Evolutionary conservation across 2,797 vertebrate species (phyloP), one percentile per base, ranked within the genome.

Genomic region (Dallia pectoralis): DNA sequence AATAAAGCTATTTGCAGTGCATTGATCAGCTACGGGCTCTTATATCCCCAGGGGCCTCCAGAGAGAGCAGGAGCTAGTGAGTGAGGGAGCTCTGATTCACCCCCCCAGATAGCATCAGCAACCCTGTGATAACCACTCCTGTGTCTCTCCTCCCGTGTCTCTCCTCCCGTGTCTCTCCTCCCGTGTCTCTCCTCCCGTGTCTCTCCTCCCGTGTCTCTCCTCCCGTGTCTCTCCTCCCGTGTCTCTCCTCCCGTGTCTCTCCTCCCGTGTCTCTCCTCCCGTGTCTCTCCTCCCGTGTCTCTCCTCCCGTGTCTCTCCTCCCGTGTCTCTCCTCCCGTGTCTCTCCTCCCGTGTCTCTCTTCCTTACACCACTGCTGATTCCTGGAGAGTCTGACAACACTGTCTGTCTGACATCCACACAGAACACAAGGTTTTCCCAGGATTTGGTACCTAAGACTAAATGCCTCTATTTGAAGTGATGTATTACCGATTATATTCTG

Each of bases 1-100:
- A 89, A 90, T 91, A 87, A 87, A 87, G 89, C 89, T 87, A 87
- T 91, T 92, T 92, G 84, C 79, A 71, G 76, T 69, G 62, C 59
- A 90, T 88, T 88, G 90, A 91, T 91, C 86, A 87, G 78, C 65
- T 82, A 72, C 75, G 82, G 71, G 73, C 64, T 74, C 67, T 68
- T 4, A 1, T 69, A 72, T 82, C 84, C 83, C 81, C 30, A 69
- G 64, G 78, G 84, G 76, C 48, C 30, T 56, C 78, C 75, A 80
- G 83, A 85, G 79, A 88, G 84, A 85, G 77, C 74, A 77, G 47
- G 62, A 47, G 61, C 56, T 53, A 56, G 74, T 68, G 68, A 66
- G 64, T 30, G 32, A 71, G 56, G 72, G 47, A 51, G 71, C 68
- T 53, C 63, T 75, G 84, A 86, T 81, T 87, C 76, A 79, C 77